Percentiles rank a stretch among this genome's conserved stretches.
phyloP scores from a whole-genome alignment of 2,888 invertebrate species.

The Drosophila affinis region DNA sequence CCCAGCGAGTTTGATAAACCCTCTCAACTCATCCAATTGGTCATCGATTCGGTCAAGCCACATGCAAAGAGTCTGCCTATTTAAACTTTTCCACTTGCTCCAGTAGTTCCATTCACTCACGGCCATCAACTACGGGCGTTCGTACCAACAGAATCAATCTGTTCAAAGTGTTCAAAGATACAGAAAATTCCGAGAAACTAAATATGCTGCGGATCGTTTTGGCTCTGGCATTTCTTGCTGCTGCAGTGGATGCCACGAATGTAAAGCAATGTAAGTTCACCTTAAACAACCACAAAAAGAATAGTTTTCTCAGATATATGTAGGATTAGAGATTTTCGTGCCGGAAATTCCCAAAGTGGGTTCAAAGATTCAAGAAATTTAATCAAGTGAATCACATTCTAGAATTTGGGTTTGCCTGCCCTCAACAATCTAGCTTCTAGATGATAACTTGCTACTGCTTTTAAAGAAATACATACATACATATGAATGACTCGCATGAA shows the following conservation, averaged over 20 bases:
- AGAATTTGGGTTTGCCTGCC: neutral
- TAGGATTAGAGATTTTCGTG: neutral
- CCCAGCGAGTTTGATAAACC: slow-evolving; percentile 56
- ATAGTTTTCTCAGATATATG: neutral
- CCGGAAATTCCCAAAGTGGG: neutral
- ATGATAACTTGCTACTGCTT: neutral
- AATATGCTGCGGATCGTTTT: slow-evolving; percentile 57
- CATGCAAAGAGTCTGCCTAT: slow-evolving; percentile 46
- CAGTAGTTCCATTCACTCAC: slow-evolving; percentile 55
- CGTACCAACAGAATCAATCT: slow-evolving; percentile 15
- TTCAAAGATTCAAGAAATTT: neutral
- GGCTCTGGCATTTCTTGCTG: slow-evolving; percentile 40
- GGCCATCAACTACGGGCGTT: slow-evolving; percentile 36
- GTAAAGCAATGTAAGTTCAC: slow-evolving; percentile 63
- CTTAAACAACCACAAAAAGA: neutral
- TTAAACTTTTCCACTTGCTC: slow-evolving; percentile 48
- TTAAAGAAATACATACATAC: neutral
- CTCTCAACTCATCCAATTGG: slow-evolving; percentile 37
- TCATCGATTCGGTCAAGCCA: slow-evolving; percentile 45
- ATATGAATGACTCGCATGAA: neutral
- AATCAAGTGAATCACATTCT: neutral
- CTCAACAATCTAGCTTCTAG: neutral
- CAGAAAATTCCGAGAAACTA: slow-evolving; percentile 4
- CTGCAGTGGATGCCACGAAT: slow-evolving; percentile 40
- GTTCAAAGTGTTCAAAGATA: neutral